phyloP scores from a whole-genome alignment of 2,888 invertebrate genomes.

The Lasius platythorax region DNA sequence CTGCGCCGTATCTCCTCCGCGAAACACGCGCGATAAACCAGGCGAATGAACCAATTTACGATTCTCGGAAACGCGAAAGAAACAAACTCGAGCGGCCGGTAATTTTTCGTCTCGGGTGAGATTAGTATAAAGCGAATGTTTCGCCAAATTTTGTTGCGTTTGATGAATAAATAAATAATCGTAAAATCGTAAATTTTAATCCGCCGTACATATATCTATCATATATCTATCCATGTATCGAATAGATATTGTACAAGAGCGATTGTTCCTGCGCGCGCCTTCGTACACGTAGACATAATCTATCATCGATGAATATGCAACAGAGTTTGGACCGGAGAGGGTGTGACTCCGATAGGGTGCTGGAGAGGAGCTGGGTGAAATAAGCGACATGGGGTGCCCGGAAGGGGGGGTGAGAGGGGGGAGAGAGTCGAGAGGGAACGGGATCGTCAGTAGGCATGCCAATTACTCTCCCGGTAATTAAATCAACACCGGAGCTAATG shows the following conservation, averaged over 20 bases:
- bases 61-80: constrained; percentile 24
- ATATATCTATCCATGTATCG: background rate
- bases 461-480: constrained; percentile 85
- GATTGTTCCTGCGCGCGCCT: constrained; percentile 38
- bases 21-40: constrained; percentile 59
- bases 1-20: constrained; percentile 22
- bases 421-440: constrained; percentile 45
- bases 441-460: constrained; percentile 81
- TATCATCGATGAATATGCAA: constrained; percentile 84
- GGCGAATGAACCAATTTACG: constrained; percentile 50
- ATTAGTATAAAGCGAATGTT: constrained; percentile 13
- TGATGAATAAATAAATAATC: background rate
- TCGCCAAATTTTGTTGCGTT: background rate
- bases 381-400: constrained; percentile 64
- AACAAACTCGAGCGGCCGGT: background rate
- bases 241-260: constrained; percentile 32
- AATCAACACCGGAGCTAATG: constrained; percentile 85
- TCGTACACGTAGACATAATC: constrained; percentile 74
- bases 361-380: constrained; percentile 68
- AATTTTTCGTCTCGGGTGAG: constrained; percentile 27
- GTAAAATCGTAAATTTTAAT: constrained; percentile 3
- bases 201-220: background rate
- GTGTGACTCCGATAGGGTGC: constrained; percentile 67
- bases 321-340: constrained; percentile 65
- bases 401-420: constrained; percentile 17